Evolutionary conservation across 2,888 invertebrate species (phyloP).

Genomic region (Ophioninae sp.): DNA sequence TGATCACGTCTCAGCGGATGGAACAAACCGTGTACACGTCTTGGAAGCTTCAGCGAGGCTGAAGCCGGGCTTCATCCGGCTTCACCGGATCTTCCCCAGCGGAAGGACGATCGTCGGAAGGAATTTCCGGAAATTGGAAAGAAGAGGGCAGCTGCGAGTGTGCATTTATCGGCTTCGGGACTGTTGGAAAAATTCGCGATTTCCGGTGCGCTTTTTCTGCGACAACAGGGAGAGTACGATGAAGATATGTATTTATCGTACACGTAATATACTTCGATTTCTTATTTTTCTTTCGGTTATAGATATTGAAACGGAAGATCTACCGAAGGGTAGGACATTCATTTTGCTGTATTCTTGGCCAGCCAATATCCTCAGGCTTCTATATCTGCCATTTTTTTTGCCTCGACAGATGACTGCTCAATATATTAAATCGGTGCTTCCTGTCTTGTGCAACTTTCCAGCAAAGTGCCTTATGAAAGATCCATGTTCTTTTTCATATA

Average conservation of each 20-base stretch:
- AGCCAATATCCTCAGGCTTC: slow-evolving; percentile 33
- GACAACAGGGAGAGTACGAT: not conserved
- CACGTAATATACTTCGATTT: slow-evolving; percentile 27
- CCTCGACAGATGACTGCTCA: slow-evolving; percentile 21
- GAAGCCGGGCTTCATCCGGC: too few relatives aligned
- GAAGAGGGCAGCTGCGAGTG: slow-evolving; percentile 44
- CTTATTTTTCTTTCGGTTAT: slow-evolving; percentile 34
- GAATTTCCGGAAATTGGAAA: slow-evolving; percentile 47
- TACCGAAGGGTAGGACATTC: slow-evolving; percentile 21
- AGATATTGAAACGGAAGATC: slow-evolving; percentile 20
- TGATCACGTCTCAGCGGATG: slow-evolving; percentile 24
- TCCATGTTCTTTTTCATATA: slow-evolving; percentile 27
- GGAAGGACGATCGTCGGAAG: slow-evolving; percentile 42
- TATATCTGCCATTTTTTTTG: slow-evolving; percentile 4
- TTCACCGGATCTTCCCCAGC: slow-evolving; percentile 5
- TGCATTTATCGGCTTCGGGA: slow-evolving; percentile 1
- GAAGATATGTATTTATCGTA: slow-evolving; percentile 29
- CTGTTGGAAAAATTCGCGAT: not conserved
- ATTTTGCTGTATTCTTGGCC: slow-evolving; percentile 24
- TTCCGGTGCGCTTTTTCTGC: slow-evolving; percentile 21
- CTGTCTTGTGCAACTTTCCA: slow-evolving; percentile 19
- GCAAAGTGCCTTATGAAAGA: slow-evolving; percentile 45
- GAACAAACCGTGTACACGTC: slow-evolving; percentile 19
- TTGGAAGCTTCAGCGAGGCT: slow-evolving; percentile 20
- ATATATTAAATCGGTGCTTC: slow-evolving; percentile 48